Conservation (phyloP, 2,888 invertebrate genomes). For the Entomobrya multifasciata region DNA sequence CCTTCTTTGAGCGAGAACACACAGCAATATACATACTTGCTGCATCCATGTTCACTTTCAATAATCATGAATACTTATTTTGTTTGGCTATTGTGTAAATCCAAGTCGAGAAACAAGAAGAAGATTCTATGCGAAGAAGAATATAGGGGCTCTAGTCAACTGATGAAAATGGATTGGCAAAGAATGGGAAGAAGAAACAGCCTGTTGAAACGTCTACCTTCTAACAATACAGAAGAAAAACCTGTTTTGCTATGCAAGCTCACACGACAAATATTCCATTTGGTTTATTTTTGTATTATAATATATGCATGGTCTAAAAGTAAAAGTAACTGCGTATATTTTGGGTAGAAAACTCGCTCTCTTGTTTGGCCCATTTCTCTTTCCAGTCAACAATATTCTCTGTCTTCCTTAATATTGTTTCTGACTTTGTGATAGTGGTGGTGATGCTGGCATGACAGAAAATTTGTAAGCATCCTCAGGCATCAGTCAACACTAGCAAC, state of each 20-base stretch:
- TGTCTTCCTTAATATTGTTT: slow-evolving; percentile 26
- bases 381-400: slow-evolving; percentile 9
- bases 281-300: not conserved
- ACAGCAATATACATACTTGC: too few relatives aligned
- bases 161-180: slow-evolving; percentile 30
- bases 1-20: not conserved
- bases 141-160: not conserved
- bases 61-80: slow-evolving; percentile 44
- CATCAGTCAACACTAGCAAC: slow-evolving; percentile 49
- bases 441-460: slow-evolving; percentile 14
- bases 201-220: slow-evolving; percentile 45
- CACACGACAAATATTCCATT: not conserved
- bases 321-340: not conserved
- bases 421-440: slow-evolving; percentile 35
- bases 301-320: not conserved
- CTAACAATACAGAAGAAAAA: slow-evolving; percentile 5
- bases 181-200: slow-evolving; percentile 11
- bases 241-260: slow-evolving; percentile 20
- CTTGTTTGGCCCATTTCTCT: slow-evolving; percentile 4
- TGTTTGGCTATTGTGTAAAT: slow-evolving; percentile 27
- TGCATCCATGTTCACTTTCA: not conserved
- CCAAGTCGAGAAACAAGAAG: not conserved
- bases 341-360: not conserved
- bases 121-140: not conserved
- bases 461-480: slow-evolving; percentile 49